A percentile compares a stretch with the other conserved stretches of the same genome.
phyloP scores from a whole-genome alignment of 92 coral and sea anemone genomes.

The Heteractis magnifica region DNA sequence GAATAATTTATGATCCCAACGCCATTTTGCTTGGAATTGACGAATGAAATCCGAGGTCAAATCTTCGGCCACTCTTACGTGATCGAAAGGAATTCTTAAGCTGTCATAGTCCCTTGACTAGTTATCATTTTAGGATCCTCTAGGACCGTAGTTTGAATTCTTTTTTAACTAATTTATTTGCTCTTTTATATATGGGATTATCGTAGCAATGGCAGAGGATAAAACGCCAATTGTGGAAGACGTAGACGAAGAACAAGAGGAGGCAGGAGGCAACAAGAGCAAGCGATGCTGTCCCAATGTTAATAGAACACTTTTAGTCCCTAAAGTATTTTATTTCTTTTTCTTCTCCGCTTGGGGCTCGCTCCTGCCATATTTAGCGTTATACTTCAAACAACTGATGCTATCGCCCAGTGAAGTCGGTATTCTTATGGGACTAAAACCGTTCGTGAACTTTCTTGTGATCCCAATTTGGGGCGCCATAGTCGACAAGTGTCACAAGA shows the following conservation, averaged over 20 bases:
- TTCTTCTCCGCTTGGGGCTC: conserved; percentile 99
- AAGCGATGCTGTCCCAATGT: conserved; percentile 82
- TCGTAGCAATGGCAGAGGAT: conserved; percentile 48
- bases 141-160: conserved; percentile 13
- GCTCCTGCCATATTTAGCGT: conserved; percentile 88
- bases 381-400: conserved; percentile 95
- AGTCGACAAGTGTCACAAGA: conserved; percentile 97
- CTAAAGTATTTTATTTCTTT: conserved; percentile 89
- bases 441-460: conserved; percentile 95
- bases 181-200: conserved; percentile 8
- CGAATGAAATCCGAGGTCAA: conserved; percentile 52
- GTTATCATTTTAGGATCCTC: conserved; percentile 11
- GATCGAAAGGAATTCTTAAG: conserved; percentile 33
- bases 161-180: not conserved
- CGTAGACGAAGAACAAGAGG: conserved; percentile 39
- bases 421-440: conserved; percentile 94
- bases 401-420: conserved; percentile 98
- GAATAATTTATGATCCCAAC: conserved; percentile 34
- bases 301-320: conserved; percentile 85
- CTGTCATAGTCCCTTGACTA: conserved; percentile 6
- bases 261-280: not conserved
- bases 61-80: conserved; percentile 43
- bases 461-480: conserved; percentile 99
- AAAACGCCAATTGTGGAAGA: conserved; percentile 61
- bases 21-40: conserved; percentile 33